Percentiles rank a stretch among this genome's conserved stretches.
Evolutionary conservation across 2,113 vertebrate species (phyloP).

Genomic region (Stigmatopora nigra): DNA sequence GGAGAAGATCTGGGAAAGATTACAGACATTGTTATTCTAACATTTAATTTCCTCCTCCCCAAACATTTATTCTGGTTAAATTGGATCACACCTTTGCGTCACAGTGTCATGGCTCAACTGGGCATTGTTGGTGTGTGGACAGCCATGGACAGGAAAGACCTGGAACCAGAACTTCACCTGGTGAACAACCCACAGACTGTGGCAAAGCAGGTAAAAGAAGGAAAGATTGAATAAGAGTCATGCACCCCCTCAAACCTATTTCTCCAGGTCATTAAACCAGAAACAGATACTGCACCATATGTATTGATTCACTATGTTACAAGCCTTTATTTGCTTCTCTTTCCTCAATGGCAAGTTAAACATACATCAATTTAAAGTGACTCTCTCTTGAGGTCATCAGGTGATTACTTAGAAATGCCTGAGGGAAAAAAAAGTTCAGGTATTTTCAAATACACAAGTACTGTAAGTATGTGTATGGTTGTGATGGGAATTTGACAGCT

Average conservation of each 20-base stretch:
- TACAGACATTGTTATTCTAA: not conserved
- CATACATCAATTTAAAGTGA: not conserved
- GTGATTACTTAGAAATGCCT: not conserved
- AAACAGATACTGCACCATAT: not conserved
- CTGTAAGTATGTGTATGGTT: not conserved
- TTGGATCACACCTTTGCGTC: not conserved
- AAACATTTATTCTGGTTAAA: not conserved
- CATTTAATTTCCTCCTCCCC: not conserved
- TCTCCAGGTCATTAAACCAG: not conserved
- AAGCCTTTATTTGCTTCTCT: not conserved
- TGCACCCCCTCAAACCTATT: not conserved
- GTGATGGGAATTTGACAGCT: not conserved
- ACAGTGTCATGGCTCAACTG: slow-evolving; percentile 75
- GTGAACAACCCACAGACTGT: slow-evolving; percentile 54
- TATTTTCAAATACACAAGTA: not conserved
- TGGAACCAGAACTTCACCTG: slow-evolving; percentile 69
- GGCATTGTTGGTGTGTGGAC: slow-evolving; percentile 84
- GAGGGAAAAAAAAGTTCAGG: not conserved
- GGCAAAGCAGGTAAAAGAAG: slow-evolving; percentile 66
- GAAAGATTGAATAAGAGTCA: too few relatives aligned
- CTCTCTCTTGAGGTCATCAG: not conserved
- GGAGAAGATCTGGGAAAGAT: not conserved
- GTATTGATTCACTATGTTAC: not conserved
- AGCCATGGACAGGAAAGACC: slow-evolving; percentile 66
- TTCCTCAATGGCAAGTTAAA: not conserved